phyloP scores from a whole-genome alignment of 2,888 invertebrate genomes.

The Cosmia pyralina region DNA sequence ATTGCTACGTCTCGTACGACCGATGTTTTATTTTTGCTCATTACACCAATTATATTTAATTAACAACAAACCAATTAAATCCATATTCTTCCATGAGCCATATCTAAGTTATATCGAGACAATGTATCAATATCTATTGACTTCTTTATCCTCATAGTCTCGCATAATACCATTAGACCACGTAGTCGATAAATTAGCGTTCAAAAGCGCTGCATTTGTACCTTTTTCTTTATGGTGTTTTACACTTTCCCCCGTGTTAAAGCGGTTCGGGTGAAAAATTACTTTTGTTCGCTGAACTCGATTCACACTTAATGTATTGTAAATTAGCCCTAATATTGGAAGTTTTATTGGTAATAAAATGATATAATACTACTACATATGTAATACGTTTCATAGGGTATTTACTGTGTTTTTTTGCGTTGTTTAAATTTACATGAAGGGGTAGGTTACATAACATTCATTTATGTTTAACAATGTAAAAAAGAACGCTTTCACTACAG shows the following conservation, averaged over 20 bases:
- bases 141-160: constrained; percentile 14
- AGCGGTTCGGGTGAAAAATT: constrained; percentile 65
- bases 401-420: too few species aligned
- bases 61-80: neutral
- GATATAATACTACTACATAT: too few species aligned
- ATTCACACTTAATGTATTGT: constrained; percentile 53
- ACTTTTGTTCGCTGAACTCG: constrained; percentile 57
- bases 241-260: constrained; percentile 40
- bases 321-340: constrained; percentile 57
- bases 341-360: constrained; percentile 49
- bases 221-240: constrained; percentile 50
- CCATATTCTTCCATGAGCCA: neutral
- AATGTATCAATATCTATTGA: constrained; percentile 18
- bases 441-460: too few species aligned
- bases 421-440: too few species aligned
- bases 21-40: too few species aligned
- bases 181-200: constrained; percentile 49
- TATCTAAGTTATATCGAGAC: constrained; percentile 5
- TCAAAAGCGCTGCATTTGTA: constrained; percentile 43
- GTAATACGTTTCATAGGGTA: too few species aligned
- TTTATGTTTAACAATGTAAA: too few species aligned
- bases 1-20: too few species aligned
- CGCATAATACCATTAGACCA: constrained; percentile 40
- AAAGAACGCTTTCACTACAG: too few species aligned
- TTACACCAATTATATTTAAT: too few species aligned